Evolutionary conservation across 2,797 vertebrate genomes (phyloP).

Genomic region (Graptemys geographica): DNA sequence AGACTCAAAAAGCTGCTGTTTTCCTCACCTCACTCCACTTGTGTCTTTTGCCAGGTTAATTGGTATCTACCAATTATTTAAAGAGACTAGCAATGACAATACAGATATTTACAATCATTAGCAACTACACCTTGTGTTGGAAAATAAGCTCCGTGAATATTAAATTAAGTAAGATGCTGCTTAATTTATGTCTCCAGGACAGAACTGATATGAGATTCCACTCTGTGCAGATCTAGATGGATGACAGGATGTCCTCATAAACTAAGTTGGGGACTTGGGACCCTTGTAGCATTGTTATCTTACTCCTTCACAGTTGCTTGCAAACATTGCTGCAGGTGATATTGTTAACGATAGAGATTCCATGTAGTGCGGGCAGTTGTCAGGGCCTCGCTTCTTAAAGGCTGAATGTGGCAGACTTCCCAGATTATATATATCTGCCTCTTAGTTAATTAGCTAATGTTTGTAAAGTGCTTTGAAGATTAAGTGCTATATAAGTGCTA

Average conservation of each 20-base stretch:
- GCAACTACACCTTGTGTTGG: conserved; percentile 10
- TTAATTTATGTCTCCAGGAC: conserved; percentile 53
- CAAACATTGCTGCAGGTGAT: neutral
- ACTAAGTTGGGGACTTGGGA: neutral
- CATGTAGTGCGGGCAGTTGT: conserved; percentile 6
- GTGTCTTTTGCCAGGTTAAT: conserved; percentile 40
- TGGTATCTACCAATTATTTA: conserved; percentile 49
- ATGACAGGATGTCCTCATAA: neutral
- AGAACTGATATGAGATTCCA: conserved; percentile 29
- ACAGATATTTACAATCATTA: conserved; percentile 62
- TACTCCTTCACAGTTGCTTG: neutral
- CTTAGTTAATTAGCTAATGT: conserved; percentile 73
- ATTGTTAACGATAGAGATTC: neutral
- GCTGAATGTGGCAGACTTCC: conserved; percentile 51
- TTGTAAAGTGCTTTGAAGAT: conserved; percentile 67
- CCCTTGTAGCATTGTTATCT: neutral
- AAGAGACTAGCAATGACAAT: conserved; percentile 44
- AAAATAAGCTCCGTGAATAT: conserved; percentile 63
- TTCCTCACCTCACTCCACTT: neutral
- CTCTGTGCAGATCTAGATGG: neutral
- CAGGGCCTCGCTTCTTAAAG: conserved; percentile 33
- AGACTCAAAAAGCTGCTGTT: neutral
- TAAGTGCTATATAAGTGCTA: conserved; percentile 64
- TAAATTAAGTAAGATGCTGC: conserved; percentile 52
- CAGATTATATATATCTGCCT: conserved; percentile 37